These are phyloP conservation scores for Tinea pellionella DNA, from an alignment of 2,888 invertebrate genomes.

Conservation along the genomic window DNA sequence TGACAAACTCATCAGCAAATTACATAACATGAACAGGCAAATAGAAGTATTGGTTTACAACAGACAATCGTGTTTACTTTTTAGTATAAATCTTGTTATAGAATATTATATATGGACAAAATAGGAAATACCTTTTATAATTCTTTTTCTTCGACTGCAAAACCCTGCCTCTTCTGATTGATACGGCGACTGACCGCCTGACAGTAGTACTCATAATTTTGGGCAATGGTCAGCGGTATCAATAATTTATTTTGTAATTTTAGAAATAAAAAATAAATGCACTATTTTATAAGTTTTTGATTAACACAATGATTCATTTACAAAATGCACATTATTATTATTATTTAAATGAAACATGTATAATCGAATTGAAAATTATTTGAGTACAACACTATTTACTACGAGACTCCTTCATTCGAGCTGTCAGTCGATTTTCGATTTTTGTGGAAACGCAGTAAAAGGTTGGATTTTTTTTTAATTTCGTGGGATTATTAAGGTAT, in stretches of 20 bases:
- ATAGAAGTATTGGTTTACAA: neutral
- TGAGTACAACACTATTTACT: no score
- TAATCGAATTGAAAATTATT: no score
- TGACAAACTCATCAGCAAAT: neutral
- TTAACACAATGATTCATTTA: no score
- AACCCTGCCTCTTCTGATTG: neutral
- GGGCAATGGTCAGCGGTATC: neutral
- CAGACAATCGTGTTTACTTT: neutral
- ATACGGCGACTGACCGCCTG: neutral
- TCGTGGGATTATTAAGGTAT: no score
- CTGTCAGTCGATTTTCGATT: neutral
- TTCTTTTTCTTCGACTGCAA: neutral
- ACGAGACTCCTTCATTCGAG: no score
- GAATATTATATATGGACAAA: neutral
- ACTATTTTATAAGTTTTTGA: no score
- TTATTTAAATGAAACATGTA: no score
- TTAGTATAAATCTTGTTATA: neutral
- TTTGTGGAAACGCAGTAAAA: neutral
- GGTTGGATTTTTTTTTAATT: neutral
- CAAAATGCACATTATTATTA: no score
- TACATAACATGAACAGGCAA: neutral
- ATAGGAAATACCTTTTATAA: neutral
- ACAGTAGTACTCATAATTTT: neutral
- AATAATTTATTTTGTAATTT: neutral
- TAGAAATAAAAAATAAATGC: no score